Evolutionary conservation across 2,888 invertebrate genomes (phyloP).

Genomic region (Melitaea athalia): DNA sequence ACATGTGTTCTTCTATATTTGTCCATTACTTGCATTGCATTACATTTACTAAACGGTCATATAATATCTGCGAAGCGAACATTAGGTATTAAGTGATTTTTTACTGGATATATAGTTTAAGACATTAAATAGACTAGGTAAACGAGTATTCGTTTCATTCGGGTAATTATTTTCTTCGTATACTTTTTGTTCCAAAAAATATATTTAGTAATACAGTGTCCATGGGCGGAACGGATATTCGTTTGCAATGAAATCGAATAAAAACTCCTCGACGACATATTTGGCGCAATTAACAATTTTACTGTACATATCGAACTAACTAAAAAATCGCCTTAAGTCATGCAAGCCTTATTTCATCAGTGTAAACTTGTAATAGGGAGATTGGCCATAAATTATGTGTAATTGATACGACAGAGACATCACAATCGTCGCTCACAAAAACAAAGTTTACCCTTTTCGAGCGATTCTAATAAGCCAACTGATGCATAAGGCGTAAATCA

Average conservation of each 20-base stretch:
- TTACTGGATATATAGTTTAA: not conserved
- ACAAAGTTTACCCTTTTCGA: slow-evolving; percentile 39
- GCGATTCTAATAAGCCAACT: slow-evolving; percentile 39
- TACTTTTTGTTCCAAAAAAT: not conserved
- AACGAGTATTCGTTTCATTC: not conserved
- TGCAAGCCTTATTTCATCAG: slow-evolving; percentile 20
- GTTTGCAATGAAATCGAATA: slow-evolving; percentile 10
- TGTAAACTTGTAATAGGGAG: slow-evolving; percentile 37
- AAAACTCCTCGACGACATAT: slow-evolving; percentile 17
- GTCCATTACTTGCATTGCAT: slow-evolving; percentile 30
- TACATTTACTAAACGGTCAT: slow-evolving; percentile 9
- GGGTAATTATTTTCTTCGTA: not conserved
- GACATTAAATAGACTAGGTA: not conserved
- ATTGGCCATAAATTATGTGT: slow-evolving; percentile 40
- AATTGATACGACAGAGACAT: slow-evolving; percentile 44
- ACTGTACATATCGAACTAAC: slow-evolving; percentile 9
- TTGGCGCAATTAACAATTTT: slow-evolving; percentile 25
- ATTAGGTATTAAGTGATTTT: not conserved
- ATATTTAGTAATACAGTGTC: not conserved
- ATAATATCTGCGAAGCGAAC: not conserved
- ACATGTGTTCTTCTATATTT: slow-evolving; percentile 26
- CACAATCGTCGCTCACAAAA: slow-evolving; percentile 36
- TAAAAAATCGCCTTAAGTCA: slow-evolving; percentile 14
- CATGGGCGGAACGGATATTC: slow-evolving; percentile 7
- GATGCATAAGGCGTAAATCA: slow-evolving; percentile 43